Base-by-base conservation (phyloP, 2,797 vertebrate species). In the Eulemur coronatus region DNA sequence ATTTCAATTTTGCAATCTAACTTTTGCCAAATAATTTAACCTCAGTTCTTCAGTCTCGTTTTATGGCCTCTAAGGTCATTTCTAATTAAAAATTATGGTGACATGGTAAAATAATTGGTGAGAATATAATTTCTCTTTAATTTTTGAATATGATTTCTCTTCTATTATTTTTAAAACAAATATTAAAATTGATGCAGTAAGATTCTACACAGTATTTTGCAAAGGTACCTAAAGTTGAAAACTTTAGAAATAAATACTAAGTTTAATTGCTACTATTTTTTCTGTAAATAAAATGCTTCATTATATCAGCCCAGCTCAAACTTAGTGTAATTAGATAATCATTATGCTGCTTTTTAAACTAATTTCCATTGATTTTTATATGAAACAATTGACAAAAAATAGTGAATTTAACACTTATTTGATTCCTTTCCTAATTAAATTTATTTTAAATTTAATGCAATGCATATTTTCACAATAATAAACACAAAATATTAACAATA, bases 401-500 rank as follows among this genome's bases (percentile, higher is more conserved):
- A 91, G 28, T 84, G 43, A 91, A 75, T 26, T 50, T 82, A 84
- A 72, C 33, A 89, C 26, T 76, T 22, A 50, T 20, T 63, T 91
- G 46, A 75, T 92, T 92, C 17, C 20, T 70, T 59, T 95, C 14
- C 11, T 96, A 85, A 96, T 63, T 79, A 67, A 63, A 9, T 50
- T 84, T 84, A 63, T 52, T 89, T 89, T 95, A 28, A 38, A 85
- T 73, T 88, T 69, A 26, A 79, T 69, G 12, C 7, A 85, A 69
- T 63, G 12, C 35, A 17, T 55, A 63, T 76, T 87, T 88, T 84
- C 97, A 97, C 46, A 97, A 97, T 91, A 67, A 89, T 90, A 70
- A 96, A 41, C 20, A 69, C 82, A 94, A 91, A 69, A 88, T 97
- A 97, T 93, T 90, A 98, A 97, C 82, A 92, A 90, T 86, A 63